Conservation (phyloP, 2,797 vertebrate species). For the Falco rusticolus region DNA sequence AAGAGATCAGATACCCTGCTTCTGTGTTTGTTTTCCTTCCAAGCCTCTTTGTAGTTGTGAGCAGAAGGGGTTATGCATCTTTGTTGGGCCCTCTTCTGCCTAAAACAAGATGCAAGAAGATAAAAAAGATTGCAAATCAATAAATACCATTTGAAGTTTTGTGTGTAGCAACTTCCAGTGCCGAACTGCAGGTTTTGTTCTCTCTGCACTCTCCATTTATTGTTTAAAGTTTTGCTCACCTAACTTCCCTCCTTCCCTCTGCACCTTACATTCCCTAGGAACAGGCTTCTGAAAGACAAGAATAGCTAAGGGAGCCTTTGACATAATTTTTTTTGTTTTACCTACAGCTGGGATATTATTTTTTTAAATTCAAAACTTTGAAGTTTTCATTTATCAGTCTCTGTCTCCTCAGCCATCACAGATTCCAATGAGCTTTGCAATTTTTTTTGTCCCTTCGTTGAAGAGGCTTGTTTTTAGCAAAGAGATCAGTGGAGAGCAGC, state of each 20-base stretch:
- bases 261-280: slow-evolving; percentile 28
- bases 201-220: slow-evolving; percentile 38
- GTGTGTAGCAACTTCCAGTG: slow-evolving; percentile 45
- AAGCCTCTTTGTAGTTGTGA: slow-evolving; percentile 38
- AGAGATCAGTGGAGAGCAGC: slow-evolving; percentile 38
- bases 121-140: slow-evolving; percentile 67
- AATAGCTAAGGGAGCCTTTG: slow-evolving; percentile 50
- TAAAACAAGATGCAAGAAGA: slow-evolving; percentile 59
- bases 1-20: background rate
- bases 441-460: slow-evolving; percentile 35
- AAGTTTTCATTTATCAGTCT: slow-evolving; percentile 39
- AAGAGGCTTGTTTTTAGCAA: slow-evolving; percentile 56
- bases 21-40: slow-evolving; percentile 47
- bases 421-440: slow-evolving; percentile 54
- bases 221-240: slow-evolving; percentile 60
- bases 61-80: slow-evolving; percentile 29
- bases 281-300: slow-evolving; percentile 54
- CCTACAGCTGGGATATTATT: slow-evolving; percentile 49
- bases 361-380: slow-evolving; percentile 54
- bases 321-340: slow-evolving; percentile 57
- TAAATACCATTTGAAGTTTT: slow-evolving; percentile 72
- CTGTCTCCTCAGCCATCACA: slow-evolving; percentile 38
- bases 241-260: slow-evolving; percentile 28
- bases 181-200: slow-evolving; percentile 56
- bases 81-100: slow-evolving; percentile 32